Base-by-base conservation (phyloP, 2,113 vertebrate species). In the Geococcyx californianus region DNA sequence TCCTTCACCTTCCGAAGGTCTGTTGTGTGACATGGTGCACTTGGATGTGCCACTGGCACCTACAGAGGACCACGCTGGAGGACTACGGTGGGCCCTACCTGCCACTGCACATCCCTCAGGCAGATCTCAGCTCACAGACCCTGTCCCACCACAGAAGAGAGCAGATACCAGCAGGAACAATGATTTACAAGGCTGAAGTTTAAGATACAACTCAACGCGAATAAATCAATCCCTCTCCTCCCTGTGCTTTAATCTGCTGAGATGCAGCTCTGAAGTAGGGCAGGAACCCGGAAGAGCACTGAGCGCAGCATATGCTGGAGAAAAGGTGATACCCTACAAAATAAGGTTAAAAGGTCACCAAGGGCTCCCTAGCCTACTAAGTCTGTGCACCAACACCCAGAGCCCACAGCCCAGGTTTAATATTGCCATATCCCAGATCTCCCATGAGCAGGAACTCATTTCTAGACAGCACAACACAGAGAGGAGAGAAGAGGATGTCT, bases 61-160 rank as follows among this genome's bases (percentile, higher is more conserved):
- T 14, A 11, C 0, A 0, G 13, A 79, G 29, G 16, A 4, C 11
- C 31, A 33, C 15, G 33, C 21, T 51, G 2, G 33, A 81, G 73
- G 34, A 73, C 17, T 18, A 21, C 0, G 0, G 6, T 0, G 0
- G 73, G 64, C 24, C 83, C 62, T 29, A 55, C n/a, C 42, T 12
- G 49, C 24, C 0, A 2, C 79, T 3, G 6, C 0, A 8, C 31
- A 66, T 29, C 40, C 54, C 80, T 47, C 1, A 1, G 42, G 31
- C 25, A 74, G 31, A 55, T 7, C 15, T 40, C 45, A 49, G 59
- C 45, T 38, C 34, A 60, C 0, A 0, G 72, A 81, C 68, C 68
- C 28, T 0, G 0, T 28, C n/a, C 60, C 62, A 33, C 69, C 5
- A 2, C 45, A 23, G 31, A 45, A 3, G 5, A 6, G 40, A 38